Evolutionary conservation across 2,113 vertebrate genomes (phyloP), one percentile per base, ranked within the genome.

Genomic region (Dryoscopus gambensis): DNA sequence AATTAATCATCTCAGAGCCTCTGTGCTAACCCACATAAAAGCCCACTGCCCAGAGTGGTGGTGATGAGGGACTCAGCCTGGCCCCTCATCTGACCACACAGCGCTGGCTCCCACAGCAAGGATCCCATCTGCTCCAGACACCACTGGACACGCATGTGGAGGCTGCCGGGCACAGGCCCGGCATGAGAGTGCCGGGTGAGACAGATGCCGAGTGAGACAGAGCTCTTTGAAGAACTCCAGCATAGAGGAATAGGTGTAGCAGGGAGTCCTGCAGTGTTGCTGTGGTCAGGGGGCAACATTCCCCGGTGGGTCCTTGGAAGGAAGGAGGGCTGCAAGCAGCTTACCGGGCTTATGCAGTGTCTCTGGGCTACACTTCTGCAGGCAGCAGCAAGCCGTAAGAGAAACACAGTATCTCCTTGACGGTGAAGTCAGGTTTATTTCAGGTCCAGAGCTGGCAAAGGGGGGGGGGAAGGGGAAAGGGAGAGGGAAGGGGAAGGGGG

Each of bases 131-230:
- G 24, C 37, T 23, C n/a, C 0, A 1, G 39, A 23, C 4, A 6
- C 78, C 7, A 1, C 35, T 1, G 2, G 44, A 21, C 47, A 40
- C 1, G 0, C 5, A 2, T 0, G 1, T 7, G 63, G 69, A 64
- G 13, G 46, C 59, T 76, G 81, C 57, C 7, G 5, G 44, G 31
- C 2, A 1, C 31, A 1, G 11, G 2, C 42, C 33, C 55, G n/a
- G n/a, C n/a, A n/a, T n/a, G n/a, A n/a, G n/a, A n/a, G n/a, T n/a
- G n/a, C n/a, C n/a, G n/a, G n/a, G n/a, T n/a, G n/a, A n/a, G n/a
- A n/a, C n/a, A n/a, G n/a, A n/a, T n/a, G n/a, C n/a, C n/a, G 7
- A 0, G 1, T 8, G 59, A 74, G 77, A 55, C 3, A 4, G 27
- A 1, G 8, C 35, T 80, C 77, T 75, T 55, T 77, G 82, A 79